Evolutionary conservation across 2,888 invertebrate genomes (phyloP).

Genomic region (Dromius quadrimaculatus): DNA sequence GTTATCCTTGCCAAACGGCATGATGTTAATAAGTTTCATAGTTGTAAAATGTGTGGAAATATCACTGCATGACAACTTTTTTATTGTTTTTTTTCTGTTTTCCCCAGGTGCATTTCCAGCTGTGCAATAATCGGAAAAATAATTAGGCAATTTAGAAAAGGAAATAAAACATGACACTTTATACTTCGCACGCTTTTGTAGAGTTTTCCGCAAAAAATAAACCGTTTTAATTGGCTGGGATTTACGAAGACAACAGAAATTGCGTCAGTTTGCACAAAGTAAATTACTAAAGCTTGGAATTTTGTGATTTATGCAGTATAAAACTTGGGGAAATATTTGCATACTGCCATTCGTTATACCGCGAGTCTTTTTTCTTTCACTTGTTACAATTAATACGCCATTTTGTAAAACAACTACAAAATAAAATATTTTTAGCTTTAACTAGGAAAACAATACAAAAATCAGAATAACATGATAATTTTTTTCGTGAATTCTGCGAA

Average conservation of each 20-base stretch:
- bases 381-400: slow-evolving; percentile 47
- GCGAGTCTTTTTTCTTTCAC: slow-evolving; percentile 48
- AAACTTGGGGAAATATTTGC: slow-evolving; percentile 51
- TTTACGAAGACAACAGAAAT: slow-evolving; percentile 35
- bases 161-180: background rate
- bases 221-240: slow-evolving; percentile 47
- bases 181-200: background rate
- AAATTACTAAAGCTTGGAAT: slow-evolving; percentile 52
- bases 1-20: no score
- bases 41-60: no score
- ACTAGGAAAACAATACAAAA: no score
- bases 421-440: no score
- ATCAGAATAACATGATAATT: background rate
- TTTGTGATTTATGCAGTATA: slow-evolving; percentile 52
- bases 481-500: background rate
- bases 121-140: no score
- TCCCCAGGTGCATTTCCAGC: no score
- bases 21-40: no score
- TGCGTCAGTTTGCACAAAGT: slow-evolving; percentile 41
- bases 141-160: no score
- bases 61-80: no score
- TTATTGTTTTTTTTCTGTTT: no score
- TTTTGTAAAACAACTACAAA: slow-evolving; percentile 47
- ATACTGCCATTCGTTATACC: slow-evolving; percentile 51
- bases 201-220: slow-evolving; percentile 19